Base-by-base conservation (phyloP, 2,888 invertebrate species). In the Dasypolia templi region DNA sequence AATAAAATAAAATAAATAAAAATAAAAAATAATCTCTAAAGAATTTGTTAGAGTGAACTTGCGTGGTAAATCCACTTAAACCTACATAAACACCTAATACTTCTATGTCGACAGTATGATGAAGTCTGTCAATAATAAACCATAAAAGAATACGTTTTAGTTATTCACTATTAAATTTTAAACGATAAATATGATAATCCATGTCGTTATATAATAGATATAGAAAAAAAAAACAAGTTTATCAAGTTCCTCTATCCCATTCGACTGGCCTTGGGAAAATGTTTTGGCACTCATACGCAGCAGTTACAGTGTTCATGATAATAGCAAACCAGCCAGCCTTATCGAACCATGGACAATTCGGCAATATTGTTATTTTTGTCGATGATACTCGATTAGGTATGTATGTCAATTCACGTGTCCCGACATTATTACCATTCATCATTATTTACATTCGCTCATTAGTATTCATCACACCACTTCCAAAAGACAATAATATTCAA, bases 211-310 rank as follows among this genome's bases (percentile, higher is more conserved):
- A 51, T 26, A 44, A 72, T 29, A 59, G n/a, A 9, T 22, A 51
- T n/a, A 29, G 0, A 29, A 51, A 59, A 63, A 56, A 69, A 70
- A 55, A 68, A 83, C 72, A 55, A 35, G 70, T 73, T 77, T 76
- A 77, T 73, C 53, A 55, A 77, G 77, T 73, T 80, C 49, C 56
- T 46, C 26, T 59, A 53, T n/a, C n/a, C n/a, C n/a, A n/a, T 49
- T n/a, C 42, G 0, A 1, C 11, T 63, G 65, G 46, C 81, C 81
- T 84, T 83, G 73, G 62, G 35, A 49, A 17, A 67, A 58, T 44
- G 35, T 75, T 77, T 75, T 65, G 44, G 62, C 58, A 46, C 29
- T 64, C 26, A 55, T 17, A 67, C n/a, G 35, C 35, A 78, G 51
- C 17, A 59, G 71, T 26, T 9, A 61, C 35, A 58, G 35, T 9